Evolutionary conservation across 2,888 invertebrate genomes (phyloP).

Genomic region (Seira sanloemensis): DNA sequence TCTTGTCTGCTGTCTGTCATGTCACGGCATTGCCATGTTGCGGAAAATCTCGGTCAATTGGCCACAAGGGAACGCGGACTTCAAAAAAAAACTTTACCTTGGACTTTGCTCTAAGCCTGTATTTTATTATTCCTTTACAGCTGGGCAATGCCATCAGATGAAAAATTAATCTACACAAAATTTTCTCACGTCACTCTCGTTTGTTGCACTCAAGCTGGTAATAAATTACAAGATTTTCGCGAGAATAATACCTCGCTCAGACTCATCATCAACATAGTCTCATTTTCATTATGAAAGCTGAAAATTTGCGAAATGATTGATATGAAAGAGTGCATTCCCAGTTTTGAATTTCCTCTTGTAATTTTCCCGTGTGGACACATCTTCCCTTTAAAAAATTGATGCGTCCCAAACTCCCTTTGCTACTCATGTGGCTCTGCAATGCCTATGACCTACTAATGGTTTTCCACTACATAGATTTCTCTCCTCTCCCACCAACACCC

Average conservation of each 20-base stretch:
- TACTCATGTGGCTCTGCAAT: background rate
- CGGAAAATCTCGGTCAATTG: conserved; percentile 51
- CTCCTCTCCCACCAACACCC: background rate
- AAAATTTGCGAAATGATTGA: background rate
- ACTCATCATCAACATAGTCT: background rate
- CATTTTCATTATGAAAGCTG: background rate
- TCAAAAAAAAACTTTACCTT: background rate
- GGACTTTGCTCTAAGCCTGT: background rate
- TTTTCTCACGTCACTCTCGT: conserved; percentile 26
- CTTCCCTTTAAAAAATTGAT: background rate
- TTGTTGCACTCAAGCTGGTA: conserved; percentile 42
- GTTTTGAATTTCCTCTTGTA: too few species aligned
- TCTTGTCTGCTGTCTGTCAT: background rate
- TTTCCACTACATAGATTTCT: conserved; percentile 38
- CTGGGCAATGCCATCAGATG: too few species aligned
- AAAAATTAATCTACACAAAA: background rate
- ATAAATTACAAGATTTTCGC: conserved; percentile 14
- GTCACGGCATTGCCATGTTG: conserved; percentile 4
- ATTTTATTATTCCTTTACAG: background rate
- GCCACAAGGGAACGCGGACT: conserved; percentile 40
- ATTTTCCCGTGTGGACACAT: too few species aligned
- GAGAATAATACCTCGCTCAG: background rate
- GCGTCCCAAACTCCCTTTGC: background rate
- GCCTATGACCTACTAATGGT: conserved; percentile 47
- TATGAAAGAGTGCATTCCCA: background rate